Base-by-base conservation (phyloP, 2,888 invertebrate species). In the Drosophila paramelanica region DNA sequence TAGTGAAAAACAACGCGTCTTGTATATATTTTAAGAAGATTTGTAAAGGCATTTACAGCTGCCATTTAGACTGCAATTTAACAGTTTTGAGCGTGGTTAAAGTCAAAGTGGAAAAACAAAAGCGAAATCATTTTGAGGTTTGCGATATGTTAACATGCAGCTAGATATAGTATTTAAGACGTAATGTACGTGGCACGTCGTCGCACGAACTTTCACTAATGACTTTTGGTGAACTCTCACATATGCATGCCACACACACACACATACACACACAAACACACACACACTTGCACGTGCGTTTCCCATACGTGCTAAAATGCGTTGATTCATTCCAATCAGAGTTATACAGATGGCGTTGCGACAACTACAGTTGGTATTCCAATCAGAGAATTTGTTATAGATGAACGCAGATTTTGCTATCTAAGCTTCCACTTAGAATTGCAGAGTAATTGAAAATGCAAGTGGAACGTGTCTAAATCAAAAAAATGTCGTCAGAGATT, bases 191-290 rank as follows among this genome's bases (percentile, higher is more conserved):
- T 88, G 83, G 83, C 81, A 80, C 17, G 17, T 47, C 67, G 45
- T 55, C 38, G 42, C 52, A 67, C 79, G 78, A 90, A 88, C 88
- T 88, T 88, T 88, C 88, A 88, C 88, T 88, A 90, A 90, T 88
- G 90, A 88, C 90, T 89, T 74, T 79, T 73, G 81, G 47, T 89
- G 90, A 80, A 87, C 89, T 83, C 83, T 79, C 67, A 53, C 57
- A 70, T 47, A 52, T 42, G 58, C 53, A 64, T 46, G 31, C 31
- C 10, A 60, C 56, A 51, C 45, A 45, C 36, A 55, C 41, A 47
- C 56, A 56, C 17, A 45, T 50, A n/a, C 61, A 46, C 33, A 53
- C 67, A 42, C 61, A 61, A 42, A 25, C 50, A 39, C 60, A 45
- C 36, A 51, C 55, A 55, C 57, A 27, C 33, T 20, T 55, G 52